Base-by-base conservation (phyloP, 2,888 invertebrate genomes). In the Andrena bicolor region DNA sequence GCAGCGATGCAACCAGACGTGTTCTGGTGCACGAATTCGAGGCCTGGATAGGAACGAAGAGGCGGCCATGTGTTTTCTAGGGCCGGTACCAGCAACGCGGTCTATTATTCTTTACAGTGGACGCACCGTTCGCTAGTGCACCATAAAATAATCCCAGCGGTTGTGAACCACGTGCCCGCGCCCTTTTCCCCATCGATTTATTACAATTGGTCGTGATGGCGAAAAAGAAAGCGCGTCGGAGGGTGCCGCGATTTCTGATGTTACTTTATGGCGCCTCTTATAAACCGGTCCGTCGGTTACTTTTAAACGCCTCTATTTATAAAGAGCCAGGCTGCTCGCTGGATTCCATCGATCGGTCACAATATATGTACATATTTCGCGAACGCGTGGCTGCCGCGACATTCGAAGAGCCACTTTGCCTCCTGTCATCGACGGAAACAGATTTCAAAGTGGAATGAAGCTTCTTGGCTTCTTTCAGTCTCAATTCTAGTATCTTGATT, bases 31-130 rank as follows among this genome's bases (percentile, higher is more conserved):
- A 66, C 68, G 77, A 65, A 71, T 64, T 49, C 73, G 65, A 48
- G n/a, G 13, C 28, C 51, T 56, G 49, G 32, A 13, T 20, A n/a
- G 26, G 30, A 41, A 49, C 58, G 65, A 61, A 49, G 65, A 60
- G 60, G 35, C 75, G 68, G 86, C 84, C 86, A 80, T 70, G 84
- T 83, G 74, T 79, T 77, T 60, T 76, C 84, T 82, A 82, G 49
- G 23, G 48, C 32, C 32, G 41, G 41, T 5, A 23, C 56, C 23
- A 35, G 30, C 49, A 64, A 30, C 26, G 56, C 28, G 64, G 60
- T 48, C 83, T 82, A 86, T 78, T 82, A 86, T 84, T 76, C 51
- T 76, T 80, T 74, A 73, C 32, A 60, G 61, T 56, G 60, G 26
- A 28, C 26, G 53, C 65, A 66, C 49, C 63, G 41, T 30, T 23